Percentiles rank a stretch among this genome's conserved stretches.
These are phyloP conservation scores for Dromius quadrimaculatus DNA, from an alignment of 2,888 invertebrate species.

Conservation along the genomic window DNA sequence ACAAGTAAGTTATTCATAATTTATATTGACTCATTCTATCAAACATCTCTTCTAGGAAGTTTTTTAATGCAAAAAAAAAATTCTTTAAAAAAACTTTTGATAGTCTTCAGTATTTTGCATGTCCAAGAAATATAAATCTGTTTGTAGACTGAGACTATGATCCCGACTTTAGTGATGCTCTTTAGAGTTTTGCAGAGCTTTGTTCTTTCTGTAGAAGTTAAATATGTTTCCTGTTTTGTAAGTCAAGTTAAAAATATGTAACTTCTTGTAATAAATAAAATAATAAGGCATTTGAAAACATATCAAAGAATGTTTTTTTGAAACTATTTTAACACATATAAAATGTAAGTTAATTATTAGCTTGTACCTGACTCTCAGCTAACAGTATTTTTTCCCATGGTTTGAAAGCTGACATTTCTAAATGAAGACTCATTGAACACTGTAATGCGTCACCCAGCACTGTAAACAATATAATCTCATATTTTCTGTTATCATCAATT, in stretches of 20 bases:
- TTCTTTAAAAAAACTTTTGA: not conserved
- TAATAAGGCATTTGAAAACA: constrained; percentile 6
- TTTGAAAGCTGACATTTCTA: constrained; percentile 99
- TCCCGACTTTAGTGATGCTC: not conserved
- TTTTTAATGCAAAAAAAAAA: not conserved
- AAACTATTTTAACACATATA: no score
- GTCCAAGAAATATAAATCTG: not conserved
- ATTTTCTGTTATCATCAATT: no score
- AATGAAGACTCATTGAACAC: constrained; percentile 95
- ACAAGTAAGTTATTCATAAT: not conserved
- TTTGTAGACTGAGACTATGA: not conserved
- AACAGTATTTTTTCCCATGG: constrained; percentile 95
- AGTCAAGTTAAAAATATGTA: no score
- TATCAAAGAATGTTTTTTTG: no score
- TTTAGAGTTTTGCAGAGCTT: not conserved
- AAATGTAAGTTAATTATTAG: constrained; percentile 61
- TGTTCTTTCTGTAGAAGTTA: not conserved
- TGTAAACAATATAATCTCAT: constrained; percentile 68
- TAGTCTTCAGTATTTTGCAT: not conserved
- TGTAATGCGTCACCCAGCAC: constrained; percentile 99
- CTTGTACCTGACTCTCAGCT: constrained; percentile 68
- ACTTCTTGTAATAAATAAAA: no score
- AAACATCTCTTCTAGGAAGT: not conserved
- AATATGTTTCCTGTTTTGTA: not conserved
- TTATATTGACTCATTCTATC: not conserved